Conservation (phyloP, 2,113 vertebrate genomes). For the Nycticryphes semicollaris region DNA sequence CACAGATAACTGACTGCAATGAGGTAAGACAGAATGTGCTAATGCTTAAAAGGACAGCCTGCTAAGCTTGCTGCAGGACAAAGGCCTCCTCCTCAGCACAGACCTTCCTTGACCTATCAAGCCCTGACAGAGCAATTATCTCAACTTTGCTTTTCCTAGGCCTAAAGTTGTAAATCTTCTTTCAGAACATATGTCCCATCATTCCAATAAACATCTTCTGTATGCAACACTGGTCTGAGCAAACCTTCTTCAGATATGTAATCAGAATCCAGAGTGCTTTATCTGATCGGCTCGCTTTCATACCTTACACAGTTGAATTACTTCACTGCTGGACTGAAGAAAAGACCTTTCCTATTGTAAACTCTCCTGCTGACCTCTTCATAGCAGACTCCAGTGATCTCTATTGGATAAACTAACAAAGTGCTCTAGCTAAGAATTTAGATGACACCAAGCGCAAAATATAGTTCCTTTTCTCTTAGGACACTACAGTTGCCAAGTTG, state of each 20-base stretch:
- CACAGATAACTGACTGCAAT: background rate
- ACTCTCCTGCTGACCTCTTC: background rate
- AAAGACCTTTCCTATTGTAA: background rate
- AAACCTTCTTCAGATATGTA: background rate
- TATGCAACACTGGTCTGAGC: background rate
- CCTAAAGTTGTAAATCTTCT: background rate
- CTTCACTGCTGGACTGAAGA: background rate
- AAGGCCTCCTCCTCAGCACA: background rate
- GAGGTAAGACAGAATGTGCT: background rate
- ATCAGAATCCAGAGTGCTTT: background rate
- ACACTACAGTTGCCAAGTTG: too few species aligned
- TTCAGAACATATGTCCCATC: background rate
- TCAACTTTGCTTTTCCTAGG: background rate
- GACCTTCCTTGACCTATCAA: background rate
- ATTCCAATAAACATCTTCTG: background rate
- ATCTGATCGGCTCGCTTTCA: background rate
- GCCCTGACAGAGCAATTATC: background rate
- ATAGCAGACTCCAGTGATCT: background rate
- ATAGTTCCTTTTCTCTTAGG: too few species aligned
- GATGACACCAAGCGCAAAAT: too few species aligned
- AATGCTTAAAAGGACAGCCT: background rate
- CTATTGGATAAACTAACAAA: background rate
- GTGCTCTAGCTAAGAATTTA: background rate
- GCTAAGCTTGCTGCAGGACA: background rate
- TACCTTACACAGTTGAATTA: background rate